These are phyloP conservation scores for Falco berigora DNA, from an alignment of 2,797 vertebrate species.

Conservation along the genomic window DNA sequence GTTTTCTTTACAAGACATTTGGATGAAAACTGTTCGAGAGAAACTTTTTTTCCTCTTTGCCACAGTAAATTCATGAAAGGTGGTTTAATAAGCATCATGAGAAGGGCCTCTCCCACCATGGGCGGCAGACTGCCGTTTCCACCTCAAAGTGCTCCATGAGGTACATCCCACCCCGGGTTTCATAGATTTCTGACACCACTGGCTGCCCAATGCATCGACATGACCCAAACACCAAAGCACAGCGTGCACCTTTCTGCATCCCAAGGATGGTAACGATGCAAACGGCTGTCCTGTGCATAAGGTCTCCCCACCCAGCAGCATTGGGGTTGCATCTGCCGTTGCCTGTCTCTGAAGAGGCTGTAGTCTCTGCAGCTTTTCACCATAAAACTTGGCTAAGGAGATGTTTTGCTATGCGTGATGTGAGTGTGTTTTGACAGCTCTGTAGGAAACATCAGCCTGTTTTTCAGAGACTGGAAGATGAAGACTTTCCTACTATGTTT, in stretches of 20 bases:
- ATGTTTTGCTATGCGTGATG: background rate
- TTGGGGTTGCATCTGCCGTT: background rate
- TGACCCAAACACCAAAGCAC: background rate
- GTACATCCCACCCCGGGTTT: background rate
- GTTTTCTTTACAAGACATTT: background rate
- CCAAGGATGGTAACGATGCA: too few relatives aligned
- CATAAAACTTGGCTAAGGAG: background rate
- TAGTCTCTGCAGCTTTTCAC: background rate
- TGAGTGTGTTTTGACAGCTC: background rate
- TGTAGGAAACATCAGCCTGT: background rate
- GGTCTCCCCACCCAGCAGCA: background rate
- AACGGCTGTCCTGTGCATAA: rapidly evolving
- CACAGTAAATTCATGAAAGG: background rate
- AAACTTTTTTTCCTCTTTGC: background rate
- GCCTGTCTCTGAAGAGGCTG: background rate
- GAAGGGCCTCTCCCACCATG: rapidly evolving
- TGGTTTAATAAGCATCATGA: background rate
- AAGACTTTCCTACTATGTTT: background rate
- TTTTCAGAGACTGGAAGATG: background rate
- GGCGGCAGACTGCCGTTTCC: background rate
- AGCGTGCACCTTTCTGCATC: background rate
- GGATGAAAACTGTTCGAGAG: background rate
- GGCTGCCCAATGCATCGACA: background rate
- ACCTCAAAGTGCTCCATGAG: background rate
- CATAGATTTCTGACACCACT: background rate